Conservation (phyloP, 2,888 invertebrate genomes). For the Catonia carolina region DNA sequence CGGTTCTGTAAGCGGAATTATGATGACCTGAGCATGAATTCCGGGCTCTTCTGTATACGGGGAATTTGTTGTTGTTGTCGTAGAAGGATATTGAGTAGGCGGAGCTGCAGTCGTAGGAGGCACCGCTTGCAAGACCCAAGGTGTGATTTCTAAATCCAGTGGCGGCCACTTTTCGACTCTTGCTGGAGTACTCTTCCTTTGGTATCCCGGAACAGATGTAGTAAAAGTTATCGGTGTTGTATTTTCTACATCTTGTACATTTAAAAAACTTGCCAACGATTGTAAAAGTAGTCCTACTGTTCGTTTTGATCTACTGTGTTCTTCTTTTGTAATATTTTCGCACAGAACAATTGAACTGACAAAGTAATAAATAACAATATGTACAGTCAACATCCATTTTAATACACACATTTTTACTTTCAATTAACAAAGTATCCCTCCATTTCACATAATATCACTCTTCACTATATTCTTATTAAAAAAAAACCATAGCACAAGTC, state of each 20-base stretch:
- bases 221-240: conserved; percentile 5
- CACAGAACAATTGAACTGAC: background rate
- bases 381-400: too few relatives aligned
- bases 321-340: background rate
- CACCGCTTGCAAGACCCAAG: background rate
- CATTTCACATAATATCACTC: too few relatives aligned
- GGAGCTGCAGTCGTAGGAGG: background rate
- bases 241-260: conserved; percentile 3
- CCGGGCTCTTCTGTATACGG: conserved; percentile 2
- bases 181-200: background rate
- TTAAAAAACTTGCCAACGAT: background rate
- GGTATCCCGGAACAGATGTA: background rate
- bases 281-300: background rate
- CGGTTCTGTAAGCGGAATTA: background rate
- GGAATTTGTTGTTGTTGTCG: background rate
- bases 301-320: background rate
- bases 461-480: too few relatives aligned
- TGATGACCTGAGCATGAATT: background rate
- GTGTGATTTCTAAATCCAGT: conserved; percentile 6
- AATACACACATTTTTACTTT: too few relatives aligned
- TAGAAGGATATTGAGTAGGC: background rate
- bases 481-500: too few relatives aligned
- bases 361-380: too few relatives aligned
- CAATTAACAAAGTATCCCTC: too few relatives aligned
- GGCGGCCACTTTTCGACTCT: conserved; percentile 9